phyloP scores from a whole-genome alignment of 1,140 invertebrate species.

The Brachionus manjavacas region DNA sequence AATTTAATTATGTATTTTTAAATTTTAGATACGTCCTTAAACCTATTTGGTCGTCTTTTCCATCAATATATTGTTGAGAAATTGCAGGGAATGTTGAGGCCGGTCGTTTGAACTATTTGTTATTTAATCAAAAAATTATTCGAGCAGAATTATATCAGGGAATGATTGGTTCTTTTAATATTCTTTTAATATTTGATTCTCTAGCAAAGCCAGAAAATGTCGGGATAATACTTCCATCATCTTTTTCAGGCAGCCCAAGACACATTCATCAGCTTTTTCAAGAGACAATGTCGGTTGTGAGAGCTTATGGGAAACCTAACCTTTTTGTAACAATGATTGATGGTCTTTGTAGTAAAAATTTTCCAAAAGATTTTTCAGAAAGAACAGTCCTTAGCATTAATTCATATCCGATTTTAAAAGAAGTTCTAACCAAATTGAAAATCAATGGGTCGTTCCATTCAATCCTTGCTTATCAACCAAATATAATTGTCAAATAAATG shows the following conservation, averaged over 20 bases:
- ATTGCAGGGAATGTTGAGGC: slow-evolving; percentile 48
- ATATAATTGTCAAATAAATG: slow-evolving; percentile 46
- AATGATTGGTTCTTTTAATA: not conserved
- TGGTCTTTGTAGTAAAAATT: slow-evolving; percentile 46
- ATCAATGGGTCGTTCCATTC: slow-evolving; percentile 44
- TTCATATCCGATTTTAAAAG: slow-evolving; percentile 43
- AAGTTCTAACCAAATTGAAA: not conserved
- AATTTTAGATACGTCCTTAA: too few species aligned
- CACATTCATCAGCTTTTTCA: slow-evolving; percentile 40
- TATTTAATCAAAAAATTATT: slow-evolving; percentile 20
- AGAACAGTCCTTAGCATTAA: slow-evolving; percentile 42
- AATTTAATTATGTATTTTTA: too few species aligned
- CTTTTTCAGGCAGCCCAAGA: not conserved
- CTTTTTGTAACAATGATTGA: slow-evolving; percentile 48
- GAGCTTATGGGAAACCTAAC: slow-evolving; percentile 44
- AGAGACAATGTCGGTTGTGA: slow-evolving; percentile 44
- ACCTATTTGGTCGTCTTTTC: not conserved
- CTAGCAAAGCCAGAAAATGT: not conserved
- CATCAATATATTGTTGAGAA: not conserved
- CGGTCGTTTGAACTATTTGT: slow-evolving; percentile 46
- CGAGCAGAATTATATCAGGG: slow-evolving; percentile 5
- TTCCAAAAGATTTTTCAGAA: slow-evolving; percentile 43
- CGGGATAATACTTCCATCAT: slow-evolving; percentile 11
- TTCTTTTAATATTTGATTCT: too few species aligned
- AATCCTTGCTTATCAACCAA: slow-evolving; percentile 42